Evolutionary conservation across 2,797 vertebrate species (phyloP), one percentile per base, ranked within the genome.

Genomic region (Eremophila alpestris): DNA sequence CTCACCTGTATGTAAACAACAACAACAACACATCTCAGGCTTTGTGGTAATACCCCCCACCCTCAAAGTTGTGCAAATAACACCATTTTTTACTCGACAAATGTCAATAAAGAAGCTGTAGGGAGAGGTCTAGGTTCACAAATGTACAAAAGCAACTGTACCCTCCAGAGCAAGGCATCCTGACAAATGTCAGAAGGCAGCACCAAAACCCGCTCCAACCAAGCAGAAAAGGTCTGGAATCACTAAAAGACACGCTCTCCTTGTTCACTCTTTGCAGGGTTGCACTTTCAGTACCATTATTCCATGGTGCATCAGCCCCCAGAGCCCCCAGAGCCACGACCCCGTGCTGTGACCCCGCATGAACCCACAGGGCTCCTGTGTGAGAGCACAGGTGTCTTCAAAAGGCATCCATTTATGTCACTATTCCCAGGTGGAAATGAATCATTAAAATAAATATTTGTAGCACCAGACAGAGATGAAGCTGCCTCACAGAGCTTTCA

Each of bases 1-100:
- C 98, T 99, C 99, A 97, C 99, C 99, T 99, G 98, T 97, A 97
- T 97, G 96, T 90, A 97, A 98, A 98, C 97, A 96, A 98, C 97
- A 98, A 97, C 96, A 97, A 97, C 90, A 97, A 97, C 96, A 97
- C 97, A 97, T 97, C 97, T 98, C 98, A 98, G 98, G 98, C 97
- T 98, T 97, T 97, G 96, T 97, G 94, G 70, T 96, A 97, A 97
- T 96, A 84, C 93, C 62, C 78, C 83, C 95, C 94, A 87, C 89
- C 88, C 89, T 67, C 92, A 54, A 94, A 96, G 92, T 75, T 97
- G 95, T 95, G 96, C 97, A 98, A 97, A 96, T 48, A 98, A 95
- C 87, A 97, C 95, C 93, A 92, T 64, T 85, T 96, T 97, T 95
- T 59, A 97, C 95, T 96, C 97, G 1, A 75, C 68, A 95, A 94